Conservation (phyloP, 2,888 invertebrate genomes). For the Rotaria socialis region DNA sequence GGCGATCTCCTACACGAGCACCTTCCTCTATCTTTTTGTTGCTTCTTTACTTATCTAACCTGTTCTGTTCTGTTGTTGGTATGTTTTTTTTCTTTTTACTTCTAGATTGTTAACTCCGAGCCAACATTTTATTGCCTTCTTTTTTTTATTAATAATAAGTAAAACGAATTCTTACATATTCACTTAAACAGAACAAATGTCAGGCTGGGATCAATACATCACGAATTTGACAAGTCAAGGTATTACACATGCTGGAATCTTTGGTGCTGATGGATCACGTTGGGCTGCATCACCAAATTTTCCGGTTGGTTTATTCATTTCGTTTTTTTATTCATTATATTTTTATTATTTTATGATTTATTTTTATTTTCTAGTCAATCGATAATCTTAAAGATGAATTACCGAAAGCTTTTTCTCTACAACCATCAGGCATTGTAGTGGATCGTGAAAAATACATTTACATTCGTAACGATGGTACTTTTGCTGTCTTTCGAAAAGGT, state of each 20-base stretch:
- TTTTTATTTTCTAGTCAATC: slow-evolving; percentile 15
- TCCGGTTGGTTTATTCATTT: slow-evolving; percentile 34
- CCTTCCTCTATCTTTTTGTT: not conserved
- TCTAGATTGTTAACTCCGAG: not conserved
- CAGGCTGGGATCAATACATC: slow-evolving; percentile 36
- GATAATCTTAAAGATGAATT: slow-evolving; percentile 38
- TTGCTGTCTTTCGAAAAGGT: slow-evolving; percentile 42
- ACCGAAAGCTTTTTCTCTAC: not conserved
- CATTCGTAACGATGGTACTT: slow-evolving; percentile 40
- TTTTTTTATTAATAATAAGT: not conserved
- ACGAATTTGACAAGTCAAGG: slow-evolving; percentile 31
- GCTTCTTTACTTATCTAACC: not conserved
- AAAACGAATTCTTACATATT: not conserved
- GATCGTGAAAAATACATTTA: slow-evolving; percentile 43
- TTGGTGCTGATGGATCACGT: slow-evolving; percentile 44
- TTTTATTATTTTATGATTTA: not conserved
- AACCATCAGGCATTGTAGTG: slow-evolving; percentile 38
- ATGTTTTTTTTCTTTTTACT: not conserved
- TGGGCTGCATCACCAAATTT: slow-evolving; percentile 45
- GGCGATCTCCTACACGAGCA: not conserved
- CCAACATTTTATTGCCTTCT: not conserved
- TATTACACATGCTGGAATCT: slow-evolving; percentile 42
- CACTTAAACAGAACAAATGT: not conserved
- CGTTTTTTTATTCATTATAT: too few relatives aligned
- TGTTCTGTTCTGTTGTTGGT: not conserved